Base-by-base conservation (phyloP, 2,113 vertebrate species). In the Eulemur macaco region DNA sequence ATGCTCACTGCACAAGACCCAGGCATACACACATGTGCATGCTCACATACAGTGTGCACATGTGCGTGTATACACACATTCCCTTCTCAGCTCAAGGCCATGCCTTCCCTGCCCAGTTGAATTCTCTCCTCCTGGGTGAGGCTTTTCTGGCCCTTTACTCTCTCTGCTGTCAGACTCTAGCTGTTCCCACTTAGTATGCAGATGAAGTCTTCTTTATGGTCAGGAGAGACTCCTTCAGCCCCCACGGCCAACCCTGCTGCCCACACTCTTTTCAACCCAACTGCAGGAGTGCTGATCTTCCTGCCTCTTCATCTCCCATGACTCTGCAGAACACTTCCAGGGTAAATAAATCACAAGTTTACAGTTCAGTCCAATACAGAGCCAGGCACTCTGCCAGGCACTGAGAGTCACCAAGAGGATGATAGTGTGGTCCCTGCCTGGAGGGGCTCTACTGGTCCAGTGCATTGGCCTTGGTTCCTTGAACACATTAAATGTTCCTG, bases 41-140 rank as follows among this genome's bases (percentile, higher is more conserved):
- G 4, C 4, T 1, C 73, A 13, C 3, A 13, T 5, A 6, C 25
- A 9, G 6, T 20, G 25, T 25, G 2, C 11, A 7, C 52, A 73
- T 23, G 54, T 29, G 11, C 15, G 34, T 15, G 64, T 25, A 21
- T 21, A 39, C 20, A 27, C 14, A 25, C 17, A 39, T 4, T 34
- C 14, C 5, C 37, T 68, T 34, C 39, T 82, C 25, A 60, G 42
- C 63, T 34, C 3, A 8, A 66, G 69, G 42, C 31, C 58, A 39
- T 0, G 5, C 12, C 39, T 56, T 64, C 29, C 4, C 13, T 39
- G 47, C 8, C 47, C n/a, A 29, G 27, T 50, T 47, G 47, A 60
- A 20, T n/a, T 89, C n/a, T 76, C 60, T 45, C 20, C 64, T 74
- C 45, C 39, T 37, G 6, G 13, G 17, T 3, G 37, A 92, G 31